Evolutionary conservation across 2,888 invertebrate species (phyloP).

Genomic region (Acanthacorydalis orientalis): DNA sequence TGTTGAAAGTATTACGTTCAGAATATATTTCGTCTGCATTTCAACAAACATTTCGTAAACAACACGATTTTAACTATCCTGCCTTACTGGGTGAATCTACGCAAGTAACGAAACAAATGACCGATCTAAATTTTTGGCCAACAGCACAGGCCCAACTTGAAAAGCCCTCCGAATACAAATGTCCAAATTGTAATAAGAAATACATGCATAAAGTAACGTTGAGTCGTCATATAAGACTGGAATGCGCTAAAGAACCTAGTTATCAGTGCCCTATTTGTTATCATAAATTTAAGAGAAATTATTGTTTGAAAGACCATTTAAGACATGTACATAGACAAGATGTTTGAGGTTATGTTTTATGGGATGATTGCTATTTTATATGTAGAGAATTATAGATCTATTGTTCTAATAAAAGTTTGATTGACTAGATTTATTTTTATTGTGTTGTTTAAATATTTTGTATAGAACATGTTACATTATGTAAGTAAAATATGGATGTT

Average conservation of each 20-base stretch:
- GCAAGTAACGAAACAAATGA: background rate
- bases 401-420: too few species aligned
- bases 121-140: too few species aligned
- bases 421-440: too few species aligned
- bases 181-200: constrained; percentile 18
- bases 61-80: background rate
- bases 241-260: constrained; percentile 15
- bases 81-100: background rate
- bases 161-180: constrained; percentile 8
- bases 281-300: constrained; percentile 6
- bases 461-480: too few species aligned
- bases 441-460: too few species aligned
- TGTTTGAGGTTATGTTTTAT: background rate
- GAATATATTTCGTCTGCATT: constrained; percentile 5
- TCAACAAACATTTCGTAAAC: constrained; percentile 2
- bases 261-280: constrained; percentile 14
- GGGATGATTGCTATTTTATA: too few species aligned
- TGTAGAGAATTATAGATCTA: too few species aligned
- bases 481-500: too few species aligned
- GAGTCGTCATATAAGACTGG: constrained; percentile 16
- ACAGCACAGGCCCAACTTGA: background rate
- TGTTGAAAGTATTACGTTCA: constrained; percentile 4
- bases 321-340: constrained; percentile 6
- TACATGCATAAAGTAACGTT: constrained; percentile 19
- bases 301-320: constrained; percentile 6